These are phyloP conservation scores for Bos javanicus DNA, from an alignment of 2,113 vertebrate species.

Conservation along the genomic window DNA sequence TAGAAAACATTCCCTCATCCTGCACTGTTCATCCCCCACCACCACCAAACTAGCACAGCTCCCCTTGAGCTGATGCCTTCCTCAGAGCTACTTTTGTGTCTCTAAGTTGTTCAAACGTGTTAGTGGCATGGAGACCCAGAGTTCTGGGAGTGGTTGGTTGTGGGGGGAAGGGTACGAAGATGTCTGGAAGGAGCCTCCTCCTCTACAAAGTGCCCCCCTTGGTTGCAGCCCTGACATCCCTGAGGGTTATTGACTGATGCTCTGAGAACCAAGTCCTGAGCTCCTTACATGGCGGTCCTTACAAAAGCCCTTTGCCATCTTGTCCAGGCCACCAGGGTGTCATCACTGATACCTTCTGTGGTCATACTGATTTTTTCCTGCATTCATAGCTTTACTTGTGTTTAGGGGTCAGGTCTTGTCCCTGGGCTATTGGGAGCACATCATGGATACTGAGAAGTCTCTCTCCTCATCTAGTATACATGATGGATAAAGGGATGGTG, in stretches of 20 bases:
- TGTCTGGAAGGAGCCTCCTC: not conserved
- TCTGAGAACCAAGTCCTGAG: not conserved
- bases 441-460: not conserved
- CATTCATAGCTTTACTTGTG: not conserved
- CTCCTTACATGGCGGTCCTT: not conserved
- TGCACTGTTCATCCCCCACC: not conserved
- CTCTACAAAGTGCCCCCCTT: not conserved
- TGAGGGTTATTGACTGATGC: not conserved
- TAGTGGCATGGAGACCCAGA: not conserved
- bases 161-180: accelerated
- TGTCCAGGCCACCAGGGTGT: not conserved
- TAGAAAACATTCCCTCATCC: not conserved
- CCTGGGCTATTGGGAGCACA: not conserved
- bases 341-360: not conserved
- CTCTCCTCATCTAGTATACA: not conserved
- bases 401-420: not conserved
- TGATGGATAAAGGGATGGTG: not conserved
- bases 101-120: not conserved
- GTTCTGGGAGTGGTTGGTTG: not conserved
- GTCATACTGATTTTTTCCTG: not conserved
- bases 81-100: not conserved
- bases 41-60: not conserved
- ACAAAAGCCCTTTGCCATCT: not conserved
- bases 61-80: not conserved
- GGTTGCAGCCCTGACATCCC: not conserved